Percentiles rank a stretch among this genome's conserved stretches.
Conservation (phyloP, 2,797 vertebrate species). For the Gouania willdenowi region DNA sequence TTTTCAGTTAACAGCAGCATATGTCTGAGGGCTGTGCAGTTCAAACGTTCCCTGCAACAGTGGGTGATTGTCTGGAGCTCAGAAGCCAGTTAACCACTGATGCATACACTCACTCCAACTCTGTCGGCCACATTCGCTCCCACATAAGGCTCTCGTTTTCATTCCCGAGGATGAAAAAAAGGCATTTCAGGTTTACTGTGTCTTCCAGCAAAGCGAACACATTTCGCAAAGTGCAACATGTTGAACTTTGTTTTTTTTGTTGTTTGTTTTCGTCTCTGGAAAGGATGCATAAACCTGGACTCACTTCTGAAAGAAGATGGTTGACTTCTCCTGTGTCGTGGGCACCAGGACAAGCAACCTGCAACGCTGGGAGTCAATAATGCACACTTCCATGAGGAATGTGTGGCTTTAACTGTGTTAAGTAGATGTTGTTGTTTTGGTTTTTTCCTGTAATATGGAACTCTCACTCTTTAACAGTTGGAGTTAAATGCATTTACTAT, state of each 20-base stretch:
- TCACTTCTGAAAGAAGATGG: slow-evolving; percentile 22
- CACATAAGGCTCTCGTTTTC: slow-evolving; percentile 41
- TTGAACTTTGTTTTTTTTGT: slow-evolving; percentile 7
- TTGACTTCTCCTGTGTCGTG: slow-evolving; percentile 21
- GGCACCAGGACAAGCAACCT: slow-evolving; percentile 53
- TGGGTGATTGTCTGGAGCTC: slow-evolving; percentile 60
- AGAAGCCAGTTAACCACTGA: slow-evolving; percentile 62
- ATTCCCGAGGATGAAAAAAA: slow-evolving; percentile 16
- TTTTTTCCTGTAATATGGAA: no score
- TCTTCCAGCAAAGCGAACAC: slow-evolving; percentile 30
- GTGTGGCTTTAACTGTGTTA: slow-evolving; percentile 41
- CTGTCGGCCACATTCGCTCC: slow-evolving; percentile 36
- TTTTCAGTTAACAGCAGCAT: slow-evolving; percentile 16
- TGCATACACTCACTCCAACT: slow-evolving; percentile 57
- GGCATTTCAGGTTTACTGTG: slow-evolving; percentile 15
- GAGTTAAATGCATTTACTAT: no score
- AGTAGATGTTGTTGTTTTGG: slow-evolving; percentile 1
- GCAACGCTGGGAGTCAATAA: slow-evolving; percentile 51
- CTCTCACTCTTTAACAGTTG: no score
- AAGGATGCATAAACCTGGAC: slow-evolving; percentile 30
- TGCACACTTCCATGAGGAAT: slow-evolving; percentile 67
- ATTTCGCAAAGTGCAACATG: slow-evolving; percentile 24
- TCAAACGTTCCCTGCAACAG: slow-evolving; percentile 49
- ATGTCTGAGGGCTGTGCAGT: slow-evolving; percentile 2
- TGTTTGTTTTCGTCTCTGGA: slow-evolving; percentile 27